A percentile compares a stretch with the other conserved stretches of the same genome.
Conservation (phyloP, 2,888 invertebrate genomes). For the Temnothorax ravouxi region DNA sequence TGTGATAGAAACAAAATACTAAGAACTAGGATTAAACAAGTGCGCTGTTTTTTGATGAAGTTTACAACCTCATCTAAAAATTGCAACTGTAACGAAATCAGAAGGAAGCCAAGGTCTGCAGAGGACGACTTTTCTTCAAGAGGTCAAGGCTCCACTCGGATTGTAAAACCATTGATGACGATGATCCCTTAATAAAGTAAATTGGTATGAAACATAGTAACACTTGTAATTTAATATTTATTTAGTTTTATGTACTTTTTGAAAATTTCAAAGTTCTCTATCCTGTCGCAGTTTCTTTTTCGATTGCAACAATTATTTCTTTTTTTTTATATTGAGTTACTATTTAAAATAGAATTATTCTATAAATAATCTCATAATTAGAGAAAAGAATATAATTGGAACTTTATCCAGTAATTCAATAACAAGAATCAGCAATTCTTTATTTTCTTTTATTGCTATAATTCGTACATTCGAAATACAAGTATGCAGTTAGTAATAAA, state of each 20-base stretch:
- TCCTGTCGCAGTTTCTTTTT: neutral
- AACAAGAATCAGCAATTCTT: constrained; percentile 49
- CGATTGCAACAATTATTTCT: neutral
- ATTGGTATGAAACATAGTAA: neutral
- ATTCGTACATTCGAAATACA: constrained; percentile 68
- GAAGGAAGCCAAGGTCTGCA: neutral
- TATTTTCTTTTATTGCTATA: constrained; percentile 72
- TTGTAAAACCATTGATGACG: neutral
- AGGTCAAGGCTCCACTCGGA: neutral
- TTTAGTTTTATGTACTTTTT: neutral
- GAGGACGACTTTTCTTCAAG: neutral
- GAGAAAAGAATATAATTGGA: neutral
- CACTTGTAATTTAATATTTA: neutral
- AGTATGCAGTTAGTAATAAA: constrained; percentile 64
- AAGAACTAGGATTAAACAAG: neutral
- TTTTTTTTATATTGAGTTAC: neutral
- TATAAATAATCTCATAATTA: neutral
- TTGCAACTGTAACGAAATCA: neutral
- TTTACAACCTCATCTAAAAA: neutral
- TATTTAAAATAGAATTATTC: constrained; percentile 2
- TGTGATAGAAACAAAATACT: neutral
- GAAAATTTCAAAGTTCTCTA: neutral
- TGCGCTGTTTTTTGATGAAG: neutral
- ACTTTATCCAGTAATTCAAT: constrained; percentile 4
- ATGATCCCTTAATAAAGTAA: neutral